Evolutionary conservation across 2,888 invertebrate genomes (phyloP).

Genomic region (Tachina grossa): DNA sequence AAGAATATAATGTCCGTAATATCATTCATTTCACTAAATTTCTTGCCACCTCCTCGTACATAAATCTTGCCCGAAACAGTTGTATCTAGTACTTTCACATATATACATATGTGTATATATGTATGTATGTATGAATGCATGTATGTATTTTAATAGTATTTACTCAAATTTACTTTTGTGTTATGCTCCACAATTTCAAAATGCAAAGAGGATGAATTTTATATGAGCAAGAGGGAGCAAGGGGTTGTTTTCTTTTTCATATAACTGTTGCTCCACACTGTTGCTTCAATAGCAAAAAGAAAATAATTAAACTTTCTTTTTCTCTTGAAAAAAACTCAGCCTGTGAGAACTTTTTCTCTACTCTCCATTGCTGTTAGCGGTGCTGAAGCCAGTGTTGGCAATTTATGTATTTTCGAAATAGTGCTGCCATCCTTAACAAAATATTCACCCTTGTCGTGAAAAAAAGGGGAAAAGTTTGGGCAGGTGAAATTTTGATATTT

Average conservation of each 20-base stretch:
- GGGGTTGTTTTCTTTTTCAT: background rate
- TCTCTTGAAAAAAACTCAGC: background rate
- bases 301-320: background rate
- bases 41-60: conserved; percentile 10
- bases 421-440: too few relatives aligned
- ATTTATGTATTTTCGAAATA: too few relatives aligned
- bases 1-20: background rate
- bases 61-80: conserved; percentile 24
- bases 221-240: too few relatives aligned
- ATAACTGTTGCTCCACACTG: conserved; percentile 69
- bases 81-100: conserved; percentile 4
- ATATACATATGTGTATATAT: background rate
- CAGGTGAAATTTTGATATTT: too few relatives aligned
- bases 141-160: background rate
- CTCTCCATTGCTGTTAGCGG: conserved; percentile 24
- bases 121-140: background rate
- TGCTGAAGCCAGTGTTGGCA: background rate
- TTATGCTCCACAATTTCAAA: conserved; percentile 1
- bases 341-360: background rate
- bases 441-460: too few relatives aligned
- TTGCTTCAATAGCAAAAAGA: conserved; percentile 48
- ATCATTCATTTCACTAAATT: background rate
- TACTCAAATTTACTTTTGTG: conserved; percentile 2
- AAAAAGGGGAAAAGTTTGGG: too few relatives aligned
- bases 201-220: background rate